phyloP scores from a whole-genome alignment of 1,140 invertebrate genomes.

The Liolophura sinensis region DNA sequence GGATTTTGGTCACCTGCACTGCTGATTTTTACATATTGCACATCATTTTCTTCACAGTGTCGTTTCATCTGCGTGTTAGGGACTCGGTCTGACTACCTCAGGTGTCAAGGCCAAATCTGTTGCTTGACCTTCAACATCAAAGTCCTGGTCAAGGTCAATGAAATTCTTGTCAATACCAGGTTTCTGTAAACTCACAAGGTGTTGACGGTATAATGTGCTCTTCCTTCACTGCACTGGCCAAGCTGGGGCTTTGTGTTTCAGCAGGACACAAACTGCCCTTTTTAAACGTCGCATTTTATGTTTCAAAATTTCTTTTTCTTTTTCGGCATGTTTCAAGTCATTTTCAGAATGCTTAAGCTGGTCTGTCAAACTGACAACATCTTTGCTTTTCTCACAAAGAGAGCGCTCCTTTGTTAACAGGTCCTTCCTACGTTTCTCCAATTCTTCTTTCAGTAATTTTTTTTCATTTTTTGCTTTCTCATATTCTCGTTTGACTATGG shows the following conservation, averaged over 20 bases:
- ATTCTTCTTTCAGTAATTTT: constrained; percentile 26
- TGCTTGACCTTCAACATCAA: constrained; percentile 6
- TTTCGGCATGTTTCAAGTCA: constrained; percentile 30
- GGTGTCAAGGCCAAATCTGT: constrained; percentile 5
- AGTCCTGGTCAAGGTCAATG: constrained; percentile 4
- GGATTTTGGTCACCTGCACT: constrained; percentile 22
- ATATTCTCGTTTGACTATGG: constrained; percentile 36
- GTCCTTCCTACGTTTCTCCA: constrained; percentile 21
- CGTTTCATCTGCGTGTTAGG: constrained; percentile 7
- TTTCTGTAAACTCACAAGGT: neutral
- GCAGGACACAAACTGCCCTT: constrained; percentile 21
- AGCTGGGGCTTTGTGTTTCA: constrained; percentile 24
- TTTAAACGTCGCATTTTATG: constrained; percentile 24
- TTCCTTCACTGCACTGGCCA: constrained; percentile 27
- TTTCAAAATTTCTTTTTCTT: constrained; percentile 24
- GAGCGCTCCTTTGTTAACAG: constrained; percentile 17
- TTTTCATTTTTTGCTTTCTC: constrained; percentile 29
- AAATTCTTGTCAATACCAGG: neutral
- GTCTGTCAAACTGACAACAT: constrained; percentile 14
- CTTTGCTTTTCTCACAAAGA: constrained; percentile 16
- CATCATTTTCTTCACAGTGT: constrained; percentile 19
- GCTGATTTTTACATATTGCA: constrained; percentile 27
- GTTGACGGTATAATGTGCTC: constrained; percentile 18
- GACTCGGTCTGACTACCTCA: constrained; percentile 18
- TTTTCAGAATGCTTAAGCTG: constrained; percentile 19